Conservation (phyloP, 2,113 vertebrate species). For the Rhinolophus ferrumequinum region DNA sequence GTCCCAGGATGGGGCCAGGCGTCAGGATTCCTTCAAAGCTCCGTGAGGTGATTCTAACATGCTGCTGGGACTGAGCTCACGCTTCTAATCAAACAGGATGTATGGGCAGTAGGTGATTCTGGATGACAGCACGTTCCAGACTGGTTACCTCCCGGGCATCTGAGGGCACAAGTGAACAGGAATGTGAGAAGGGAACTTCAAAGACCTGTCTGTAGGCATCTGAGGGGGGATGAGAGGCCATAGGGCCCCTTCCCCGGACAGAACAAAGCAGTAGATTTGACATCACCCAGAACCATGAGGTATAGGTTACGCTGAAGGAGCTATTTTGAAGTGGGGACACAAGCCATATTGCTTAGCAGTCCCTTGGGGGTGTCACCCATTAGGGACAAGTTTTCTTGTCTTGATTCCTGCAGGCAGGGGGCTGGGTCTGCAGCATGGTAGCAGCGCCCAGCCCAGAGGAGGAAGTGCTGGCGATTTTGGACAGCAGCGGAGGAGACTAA, state of each 20-base stretch:
- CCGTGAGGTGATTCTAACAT: not conserved
- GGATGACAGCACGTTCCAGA: not conserved
- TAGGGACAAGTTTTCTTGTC: not conserved
- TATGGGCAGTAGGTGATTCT: not conserved
- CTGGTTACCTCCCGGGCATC: not conserved
- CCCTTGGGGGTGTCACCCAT: not conserved
- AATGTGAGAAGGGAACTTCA: not conserved
- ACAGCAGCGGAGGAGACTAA: not conserved
- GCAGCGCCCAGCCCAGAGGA: not conserved
- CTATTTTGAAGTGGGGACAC: not conserved
- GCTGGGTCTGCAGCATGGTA: not conserved
- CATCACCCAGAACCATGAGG: not conserved
- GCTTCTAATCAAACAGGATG: not conserved
- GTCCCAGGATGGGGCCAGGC: not conserved
- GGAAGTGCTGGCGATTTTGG: not conserved
- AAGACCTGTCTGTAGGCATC: not conserved
- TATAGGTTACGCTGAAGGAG: not conserved
- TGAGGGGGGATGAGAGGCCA: not conserved
- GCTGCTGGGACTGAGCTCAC: not conserved
- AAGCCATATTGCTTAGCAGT: rapidly evolving
- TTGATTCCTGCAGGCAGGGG: not conserved
- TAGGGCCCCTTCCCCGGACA: not conserved
- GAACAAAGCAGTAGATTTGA: not conserved
- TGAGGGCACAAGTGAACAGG: not conserved
- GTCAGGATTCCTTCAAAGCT: not conserved